phyloP scores from a whole-genome alignment of 2,113 vertebrate species.

The Jaculus jaculus region DNA sequence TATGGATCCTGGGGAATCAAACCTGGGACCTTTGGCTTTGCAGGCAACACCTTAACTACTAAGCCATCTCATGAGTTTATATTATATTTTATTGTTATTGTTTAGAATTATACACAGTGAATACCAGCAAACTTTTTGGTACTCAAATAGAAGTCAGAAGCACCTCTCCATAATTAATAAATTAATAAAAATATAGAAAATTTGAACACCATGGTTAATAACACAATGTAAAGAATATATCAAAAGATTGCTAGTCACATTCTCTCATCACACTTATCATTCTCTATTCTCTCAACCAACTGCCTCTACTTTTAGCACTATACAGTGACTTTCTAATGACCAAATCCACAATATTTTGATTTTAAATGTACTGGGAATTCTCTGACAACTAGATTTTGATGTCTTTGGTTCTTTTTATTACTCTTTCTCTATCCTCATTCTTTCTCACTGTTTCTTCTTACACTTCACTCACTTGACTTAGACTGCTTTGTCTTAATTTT shows the following conservation, averaged over 20 bases:
- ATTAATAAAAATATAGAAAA: not conserved
- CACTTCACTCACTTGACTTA: not conserved
- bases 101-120: not conserved
- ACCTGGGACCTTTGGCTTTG: no score
- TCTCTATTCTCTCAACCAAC: not conserved
- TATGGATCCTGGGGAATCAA: no score
- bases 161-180: not conserved
- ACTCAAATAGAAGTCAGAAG: not conserved
- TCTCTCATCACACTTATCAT: not conserved
- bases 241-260: not conserved
- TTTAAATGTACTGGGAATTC: not conserved
- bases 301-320: not conserved
- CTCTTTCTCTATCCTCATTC: not conserved
- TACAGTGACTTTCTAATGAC: not conserved
- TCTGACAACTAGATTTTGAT: not conserved
- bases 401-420: no score
- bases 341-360: not conserved
- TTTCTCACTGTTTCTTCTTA: not conserved
- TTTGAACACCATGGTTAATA: not conserved
- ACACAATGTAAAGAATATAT: not conserved
- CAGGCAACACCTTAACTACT: no score
- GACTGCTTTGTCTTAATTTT: not conserved
- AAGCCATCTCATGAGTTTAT: no score
- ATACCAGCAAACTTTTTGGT: not conserved
- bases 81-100: constrained; percentile 27